Evolutionary conservation across 2,113 vertebrate species (phyloP), one percentile per base, ranked within the genome.

Genomic region (Todiramphus saurophagus): DNA sequence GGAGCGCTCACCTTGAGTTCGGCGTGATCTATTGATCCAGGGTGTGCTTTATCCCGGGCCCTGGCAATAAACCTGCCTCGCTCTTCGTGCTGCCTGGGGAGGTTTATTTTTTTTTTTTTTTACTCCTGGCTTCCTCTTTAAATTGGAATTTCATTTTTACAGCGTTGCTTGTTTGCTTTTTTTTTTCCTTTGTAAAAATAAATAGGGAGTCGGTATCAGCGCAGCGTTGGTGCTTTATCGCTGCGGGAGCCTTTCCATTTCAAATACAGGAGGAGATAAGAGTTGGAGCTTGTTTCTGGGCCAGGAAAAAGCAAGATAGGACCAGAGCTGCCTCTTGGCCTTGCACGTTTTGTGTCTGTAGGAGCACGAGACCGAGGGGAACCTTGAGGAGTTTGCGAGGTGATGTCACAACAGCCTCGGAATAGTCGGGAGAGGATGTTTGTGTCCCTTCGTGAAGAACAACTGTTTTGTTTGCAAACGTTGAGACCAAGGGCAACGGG

Each of bases 1-100:
- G 25, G 25, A 27, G 51, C 7, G 51, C 39, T 78, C 60, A 5
- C 44, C 53, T 44, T 8, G 25, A 50, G 33, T 37, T 58, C 16
- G 13, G 50, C 3, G 0, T 9, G 0, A 16, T 7, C 1, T 21
- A 17, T 58, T n/a, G 9, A 28, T 9, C 46, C 11, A 20, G n/a
- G 20, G 11, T 30, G 8, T 39, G 50, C 48, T 55, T 13, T 10
- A 11, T 55, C 48, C 31, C 15, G 3, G 3, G 11, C 51, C 13
- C 1, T 10, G 62, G 30, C 33, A 43, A 9, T 35, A 72, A 77
- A 77, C 24, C 33, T 67, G 30, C 15, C 21, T 33, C 6, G 6
- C 20, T 37, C 41, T 43, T 87, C 43, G 11, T 33, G 46, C 15
- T 62, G 58, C 16, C 18, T 63, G 43, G 31, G 50, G 51, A 23